Percentiles rank a stretch among this genome's conserved stretches.
Conservation (phyloP, 2,113 vertebrate genomes). For the Syngnathus scovelli region DNA sequence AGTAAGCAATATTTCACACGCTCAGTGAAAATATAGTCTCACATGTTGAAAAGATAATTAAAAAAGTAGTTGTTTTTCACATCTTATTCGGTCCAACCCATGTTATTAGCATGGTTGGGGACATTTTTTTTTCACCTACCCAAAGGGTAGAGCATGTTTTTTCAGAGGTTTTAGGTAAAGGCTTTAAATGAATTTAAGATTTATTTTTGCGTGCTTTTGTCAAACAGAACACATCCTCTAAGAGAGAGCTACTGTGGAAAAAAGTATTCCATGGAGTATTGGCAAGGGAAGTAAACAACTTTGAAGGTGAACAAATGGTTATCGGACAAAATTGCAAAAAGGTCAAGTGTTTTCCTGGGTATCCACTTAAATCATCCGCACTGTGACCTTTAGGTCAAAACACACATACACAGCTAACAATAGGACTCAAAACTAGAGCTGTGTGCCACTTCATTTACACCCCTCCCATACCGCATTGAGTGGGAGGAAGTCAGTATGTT, state of each 20-base stretch:
- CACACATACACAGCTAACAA: slow-evolving; percentile 19
- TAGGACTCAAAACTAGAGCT: slow-evolving; percentile 31
- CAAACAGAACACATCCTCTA: slow-evolving; percentile 16
- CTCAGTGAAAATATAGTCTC: slow-evolving; percentile 49
- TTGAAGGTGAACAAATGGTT: background rate
- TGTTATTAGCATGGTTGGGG: slow-evolving; percentile 55
- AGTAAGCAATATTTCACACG: slow-evolving; percentile 47
- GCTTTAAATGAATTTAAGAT: slow-evolving; percentile 28
- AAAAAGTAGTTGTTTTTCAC: slow-evolving; percentile 58
- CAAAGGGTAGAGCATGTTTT: slow-evolving; percentile 40
- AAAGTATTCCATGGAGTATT: background rate
- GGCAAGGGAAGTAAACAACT: slow-evolving; percentile 1
- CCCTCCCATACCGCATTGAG: slow-evolving; percentile 3
- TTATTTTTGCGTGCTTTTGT: slow-evolving; percentile 32
- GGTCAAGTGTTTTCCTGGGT: slow-evolving; percentile 18
- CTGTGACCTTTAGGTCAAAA: slow-evolving; percentile 30
- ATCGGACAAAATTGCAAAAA: slow-evolving; percentile 14
- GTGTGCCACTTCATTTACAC: slow-evolving; percentile 29
- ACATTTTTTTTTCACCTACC: slow-evolving; percentile 42
- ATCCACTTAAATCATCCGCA: slow-evolving; percentile 5
- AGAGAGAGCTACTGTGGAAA: slow-evolving; percentile 15
- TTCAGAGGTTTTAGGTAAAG: slow-evolving; percentile 44
- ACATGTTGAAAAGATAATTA: slow-evolving; percentile 45
- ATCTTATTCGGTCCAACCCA: slow-evolving; percentile 58
- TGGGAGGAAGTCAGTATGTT: slow-evolving; percentile 44